Base-by-base conservation (phyloP, 2,797 vertebrate species). In the Tenualosa thibaudeaui region DNA sequence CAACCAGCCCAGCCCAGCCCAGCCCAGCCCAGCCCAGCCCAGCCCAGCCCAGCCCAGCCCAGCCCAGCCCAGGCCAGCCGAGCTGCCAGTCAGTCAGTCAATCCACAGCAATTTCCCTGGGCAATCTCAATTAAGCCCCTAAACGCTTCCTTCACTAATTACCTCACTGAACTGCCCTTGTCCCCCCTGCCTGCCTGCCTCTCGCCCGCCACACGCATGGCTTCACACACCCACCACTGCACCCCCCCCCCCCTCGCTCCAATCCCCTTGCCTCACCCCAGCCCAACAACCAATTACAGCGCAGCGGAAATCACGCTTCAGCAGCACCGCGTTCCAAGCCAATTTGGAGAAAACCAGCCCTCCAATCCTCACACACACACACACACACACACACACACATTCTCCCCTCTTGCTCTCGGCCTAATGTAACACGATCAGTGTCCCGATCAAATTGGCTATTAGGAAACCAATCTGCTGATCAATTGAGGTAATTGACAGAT, bases 401-500 rank as follows among this genome's bases (percentile, higher is more conserved):
- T 17, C 24, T 87, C n/a, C 13, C 1, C 65, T 37, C 31, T 71
- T 13, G 12, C n/a, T 5, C 31, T 40, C 65, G 13, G 65, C 65
- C 93, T 96, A 94, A 96, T 96, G 98, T 97, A 98, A 98, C 95
- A 95, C 95, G 96, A 98, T 97, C 97, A 56, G 95, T 93, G 94
- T 96, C 96, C 96, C 93, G 94, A 95, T 97, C 95, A 96, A 98
- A 98, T 98, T 98, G 97, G 96, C 97, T 97, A 98, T 98, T 97
- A 96, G 96, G 97, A 96, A 97, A 98, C 96, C 96, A 95, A 95
- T 97, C 97, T 96, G 95, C 96, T 95, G 97, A 98, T 98, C 97
- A 98, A 98, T 99, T 99, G 97, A 97, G 97, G 96, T 99, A 99
- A 99, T 99, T 99, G 97, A 95, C 93, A 96, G 96, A 98, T 98